A percentile compares a stretch with the other conserved stretches of the same genome.
phyloP scores from a whole-genome alignment of 2,888 invertebrate genomes.

The Sympetrum striolatum region DNA sequence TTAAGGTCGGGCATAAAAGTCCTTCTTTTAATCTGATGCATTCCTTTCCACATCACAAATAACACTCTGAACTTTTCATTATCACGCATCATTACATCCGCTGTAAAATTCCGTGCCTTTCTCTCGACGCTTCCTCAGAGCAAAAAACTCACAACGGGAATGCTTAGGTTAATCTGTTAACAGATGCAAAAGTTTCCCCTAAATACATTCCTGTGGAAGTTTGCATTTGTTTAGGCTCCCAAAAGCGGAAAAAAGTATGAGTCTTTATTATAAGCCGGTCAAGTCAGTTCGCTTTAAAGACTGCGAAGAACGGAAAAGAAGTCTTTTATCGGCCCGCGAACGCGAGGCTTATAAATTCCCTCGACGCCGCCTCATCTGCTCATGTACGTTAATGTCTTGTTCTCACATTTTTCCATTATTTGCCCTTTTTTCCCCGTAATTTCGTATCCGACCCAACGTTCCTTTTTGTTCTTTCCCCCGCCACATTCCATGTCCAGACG shows the following conservation, averaged over 20 bases:
- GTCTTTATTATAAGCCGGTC: neutral
- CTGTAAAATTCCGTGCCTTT: no score
- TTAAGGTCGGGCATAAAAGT: no score
- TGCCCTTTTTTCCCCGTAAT: neutral
- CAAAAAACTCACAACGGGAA: no score
- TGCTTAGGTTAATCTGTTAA: no score
- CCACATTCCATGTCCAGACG: neutral
- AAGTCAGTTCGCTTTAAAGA: neutral
- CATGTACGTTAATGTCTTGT: neutral
- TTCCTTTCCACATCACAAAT: no score
- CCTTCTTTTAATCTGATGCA: no score
- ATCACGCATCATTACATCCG: no score
- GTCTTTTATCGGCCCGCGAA: neutral
- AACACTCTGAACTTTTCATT: no score
- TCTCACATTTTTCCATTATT: neutral
- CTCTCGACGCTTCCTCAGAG: no score
- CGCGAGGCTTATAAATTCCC: neutral
- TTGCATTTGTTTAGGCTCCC: neutral
- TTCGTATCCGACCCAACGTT: neutral
- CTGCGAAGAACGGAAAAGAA: neutral
- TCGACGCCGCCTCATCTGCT: neutral
- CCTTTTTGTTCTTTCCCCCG: neutral
- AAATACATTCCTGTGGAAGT: neutral
- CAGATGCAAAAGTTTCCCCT: neutral
- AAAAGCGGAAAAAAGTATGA: neutral